phyloP scores from a whole-genome alignment of 2,888 invertebrate species.

The Sminthurides aquaticus region DNA sequence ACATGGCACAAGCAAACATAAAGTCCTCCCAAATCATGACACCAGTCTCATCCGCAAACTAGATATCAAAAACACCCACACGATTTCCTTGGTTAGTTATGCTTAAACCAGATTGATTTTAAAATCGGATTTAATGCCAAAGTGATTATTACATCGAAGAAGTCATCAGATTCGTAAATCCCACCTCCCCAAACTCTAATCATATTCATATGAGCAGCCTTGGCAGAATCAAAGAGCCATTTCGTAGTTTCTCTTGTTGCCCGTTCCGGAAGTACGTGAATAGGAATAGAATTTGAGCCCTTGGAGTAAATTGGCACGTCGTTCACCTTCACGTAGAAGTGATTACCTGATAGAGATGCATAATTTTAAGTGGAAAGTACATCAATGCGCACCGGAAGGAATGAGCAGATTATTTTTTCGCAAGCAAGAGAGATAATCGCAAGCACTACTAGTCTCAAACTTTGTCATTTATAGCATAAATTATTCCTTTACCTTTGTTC shows the following conservation, averaged over 20 bases:
- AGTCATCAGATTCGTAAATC: slow-evolving; percentile 51
- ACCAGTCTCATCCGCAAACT: slow-evolving; percentile 51
- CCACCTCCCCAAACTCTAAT: slow-evolving; percentile 55
- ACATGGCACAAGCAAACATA: slow-evolving; percentile 55
- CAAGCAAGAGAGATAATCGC: too few species aligned
- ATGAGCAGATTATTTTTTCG: too few species aligned
- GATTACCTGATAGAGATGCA: slow-evolving; percentile 42
- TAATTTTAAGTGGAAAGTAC: too few species aligned
- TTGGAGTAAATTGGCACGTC: slow-evolving; percentile 52
- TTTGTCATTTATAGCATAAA: too few species aligned
- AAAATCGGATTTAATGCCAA: not conserved
- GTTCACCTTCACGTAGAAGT: slow-evolving; percentile 53
- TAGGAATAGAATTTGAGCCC: slow-evolving; percentile 53
- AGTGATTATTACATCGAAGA: slow-evolving; percentile 46
- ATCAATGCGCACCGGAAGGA: too few species aligned
- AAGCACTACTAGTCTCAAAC: too few species aligned
- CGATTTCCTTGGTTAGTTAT: too few species aligned
- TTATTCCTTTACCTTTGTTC: too few species aligned
- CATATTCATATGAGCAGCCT: slow-evolving; percentile 51
- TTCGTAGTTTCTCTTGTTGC: slow-evolving; percentile 46
- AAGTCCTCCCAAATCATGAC: slow-evolving; percentile 56
- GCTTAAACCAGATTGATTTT: too few species aligned
- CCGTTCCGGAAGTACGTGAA: slow-evolving; percentile 49
- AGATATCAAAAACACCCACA: too few species aligned
- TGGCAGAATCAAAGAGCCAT: slow-evolving; percentile 48